Conservation (phyloP, 2,113 vertebrate genomes). For the Neoarius graeffei region DNA sequence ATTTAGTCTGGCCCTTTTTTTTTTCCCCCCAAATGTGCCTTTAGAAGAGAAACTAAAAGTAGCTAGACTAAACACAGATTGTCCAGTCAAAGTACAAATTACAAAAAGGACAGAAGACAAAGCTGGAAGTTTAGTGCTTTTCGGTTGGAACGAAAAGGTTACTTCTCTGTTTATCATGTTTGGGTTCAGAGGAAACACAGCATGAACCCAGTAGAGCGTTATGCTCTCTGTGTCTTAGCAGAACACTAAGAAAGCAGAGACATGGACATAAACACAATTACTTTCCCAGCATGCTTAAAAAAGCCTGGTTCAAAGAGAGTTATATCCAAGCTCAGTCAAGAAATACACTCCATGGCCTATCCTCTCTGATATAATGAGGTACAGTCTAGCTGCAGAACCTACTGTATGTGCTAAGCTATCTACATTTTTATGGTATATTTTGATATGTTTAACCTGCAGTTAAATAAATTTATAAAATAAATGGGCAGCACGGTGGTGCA, state of each 20-base stretch:
- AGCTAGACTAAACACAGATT: background rate
- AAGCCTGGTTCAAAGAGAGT: background rate
- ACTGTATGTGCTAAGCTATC: background rate
- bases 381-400: background rate
- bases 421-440: background rate
- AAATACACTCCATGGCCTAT: background rate
- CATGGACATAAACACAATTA: background rate
- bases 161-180: background rate
- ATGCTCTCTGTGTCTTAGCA: background rate
- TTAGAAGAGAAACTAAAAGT: background rate
- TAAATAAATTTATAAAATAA: background rate
- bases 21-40: background rate
- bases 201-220: background rate
- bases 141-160: background rate
- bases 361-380: background rate
- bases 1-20: background rate
- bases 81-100: background rate
- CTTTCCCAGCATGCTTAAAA: slow-evolving; percentile 6
- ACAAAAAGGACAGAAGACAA: background rate
- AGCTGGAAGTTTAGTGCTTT: background rate
- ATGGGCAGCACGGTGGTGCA: no score
- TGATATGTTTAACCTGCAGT: background rate
- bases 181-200: background rate
- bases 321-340: background rate
- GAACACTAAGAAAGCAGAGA: background rate